phyloP scores from a whole-genome alignment of 1,140 invertebrate species.

The Gryllus bimaculatus region DNA sequence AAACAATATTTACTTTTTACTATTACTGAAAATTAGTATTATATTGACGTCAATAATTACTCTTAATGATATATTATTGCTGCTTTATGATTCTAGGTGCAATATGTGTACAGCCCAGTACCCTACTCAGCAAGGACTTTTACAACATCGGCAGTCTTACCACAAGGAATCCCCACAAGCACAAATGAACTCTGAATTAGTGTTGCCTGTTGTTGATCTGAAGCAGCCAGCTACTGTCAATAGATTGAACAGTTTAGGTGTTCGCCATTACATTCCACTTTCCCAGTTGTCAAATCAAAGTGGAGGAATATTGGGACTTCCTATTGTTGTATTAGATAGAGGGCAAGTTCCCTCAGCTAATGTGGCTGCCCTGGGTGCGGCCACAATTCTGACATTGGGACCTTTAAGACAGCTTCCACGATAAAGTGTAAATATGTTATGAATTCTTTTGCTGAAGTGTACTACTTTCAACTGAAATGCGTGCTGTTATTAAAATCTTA shows the following conservation, averaged over 20 bases:
- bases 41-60: too few species aligned
- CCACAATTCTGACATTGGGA: slow-evolving; percentile 56
- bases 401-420: slow-evolving; percentile 52
- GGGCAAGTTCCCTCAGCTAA: slow-evolving; percentile 49
- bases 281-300: slow-evolving; percentile 49
- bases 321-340: slow-evolving; percentile 58
- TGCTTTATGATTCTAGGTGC: slow-evolving; percentile 41
- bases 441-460: background rate
- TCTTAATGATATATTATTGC: background rate
- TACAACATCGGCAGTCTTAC: slow-evolving; percentile 57
- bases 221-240: slow-evolving; percentile 52
- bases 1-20: too few species aligned
- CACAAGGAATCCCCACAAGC: slow-evolving; percentile 41
- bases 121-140: slow-evolving; percentile 51
- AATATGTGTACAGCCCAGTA: slow-evolving; percentile 61
- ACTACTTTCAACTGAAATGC: background rate
- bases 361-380: slow-evolving; percentile 52
- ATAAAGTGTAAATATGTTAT: slow-evolving; percentile 10
- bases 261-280: slow-evolving; percentile 61
- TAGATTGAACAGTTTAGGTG: slow-evolving; percentile 53
- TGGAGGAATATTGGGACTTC: slow-evolving; percentile 56
- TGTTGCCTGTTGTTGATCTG: slow-evolving; percentile 61
- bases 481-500: too few species aligned
- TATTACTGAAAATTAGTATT: too few species aligned
- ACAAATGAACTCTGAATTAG: slow-evolving; percentile 43